Conservation (phyloP, 2,797 vertebrate species). For the Acropternis orthonyx region DNA sequence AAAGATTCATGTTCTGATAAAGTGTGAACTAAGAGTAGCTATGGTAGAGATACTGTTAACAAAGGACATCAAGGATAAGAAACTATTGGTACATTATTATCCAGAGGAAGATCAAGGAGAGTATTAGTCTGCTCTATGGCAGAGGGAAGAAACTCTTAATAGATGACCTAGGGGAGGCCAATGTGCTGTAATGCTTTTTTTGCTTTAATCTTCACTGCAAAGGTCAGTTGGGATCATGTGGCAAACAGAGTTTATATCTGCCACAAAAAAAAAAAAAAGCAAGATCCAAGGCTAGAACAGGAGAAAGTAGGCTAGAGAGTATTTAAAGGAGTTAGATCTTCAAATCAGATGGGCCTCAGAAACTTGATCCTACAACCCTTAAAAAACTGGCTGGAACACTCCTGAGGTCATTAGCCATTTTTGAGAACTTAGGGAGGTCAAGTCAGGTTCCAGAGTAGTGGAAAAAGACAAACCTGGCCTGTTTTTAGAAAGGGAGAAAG, state of each 20-base stretch:
- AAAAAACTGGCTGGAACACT: neutral
- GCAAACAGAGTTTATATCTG: conserved; percentile 24
- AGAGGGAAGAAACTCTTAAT: conserved; percentile 2
- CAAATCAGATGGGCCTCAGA: neutral
- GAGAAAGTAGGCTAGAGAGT: conserved; percentile 44
- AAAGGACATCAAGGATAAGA: neutral
- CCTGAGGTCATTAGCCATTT: neutral
- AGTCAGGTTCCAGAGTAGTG: neutral
- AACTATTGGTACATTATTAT: neutral
- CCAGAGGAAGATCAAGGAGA: neutral
- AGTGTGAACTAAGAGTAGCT: neutral
- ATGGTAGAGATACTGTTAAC: neutral
- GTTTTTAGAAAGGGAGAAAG: neutral
- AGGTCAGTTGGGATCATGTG: conserved; percentile 47
- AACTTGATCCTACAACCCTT: neutral
- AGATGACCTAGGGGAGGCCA: conserved; percentile 45
- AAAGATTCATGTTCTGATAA: neutral
- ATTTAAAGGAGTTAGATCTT: conserved; percentile 4
- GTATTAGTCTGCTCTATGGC: neutral
- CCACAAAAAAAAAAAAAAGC: neutral
- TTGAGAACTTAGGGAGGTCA: neutral
- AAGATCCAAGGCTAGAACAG: neutral
- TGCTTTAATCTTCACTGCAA: conserved; percentile 37
- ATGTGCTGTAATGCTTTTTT: conserved; percentile 39
- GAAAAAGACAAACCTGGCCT: neutral